These are phyloP conservation scores for Hypomesus transpacificus DNA, from an alignment of 2,113 vertebrate genomes.

Conservation along the genomic window DNA sequence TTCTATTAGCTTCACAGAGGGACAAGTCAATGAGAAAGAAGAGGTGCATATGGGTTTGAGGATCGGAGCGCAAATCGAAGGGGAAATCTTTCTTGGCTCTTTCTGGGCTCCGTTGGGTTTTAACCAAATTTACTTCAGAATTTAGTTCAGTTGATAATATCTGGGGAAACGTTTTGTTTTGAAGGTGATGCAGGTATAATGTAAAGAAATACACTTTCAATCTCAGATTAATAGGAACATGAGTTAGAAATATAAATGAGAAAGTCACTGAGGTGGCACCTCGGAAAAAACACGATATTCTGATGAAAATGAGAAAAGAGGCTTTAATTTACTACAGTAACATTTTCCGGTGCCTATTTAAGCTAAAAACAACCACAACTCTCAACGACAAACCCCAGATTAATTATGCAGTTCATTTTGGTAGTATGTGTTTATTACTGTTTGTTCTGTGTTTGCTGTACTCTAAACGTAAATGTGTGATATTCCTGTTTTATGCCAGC, in stretches of 20 bases:
- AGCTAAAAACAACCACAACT: conserved; percentile 7
- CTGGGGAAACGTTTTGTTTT: too few species aligned
- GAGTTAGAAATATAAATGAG: conserved; percentile 10
- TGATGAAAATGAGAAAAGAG: neutral
- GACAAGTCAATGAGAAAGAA: conserved; percentile 16
- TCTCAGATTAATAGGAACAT: conserved; percentile 35
- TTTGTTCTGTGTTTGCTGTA: conserved; percentile 35
- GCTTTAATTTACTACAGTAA: too few species aligned
- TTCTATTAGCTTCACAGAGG: conserved; percentile 29
- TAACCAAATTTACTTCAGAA: conserved; percentile 41
- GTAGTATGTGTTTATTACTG: conserved; percentile 31
- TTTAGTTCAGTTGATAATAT: too few species aligned
- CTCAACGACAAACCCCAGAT: conserved; percentile 24
- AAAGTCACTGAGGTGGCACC: conserved; percentile 31
- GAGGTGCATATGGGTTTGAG: neutral
- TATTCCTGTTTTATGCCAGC: conserved; percentile 39
- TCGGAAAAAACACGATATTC: neutral
- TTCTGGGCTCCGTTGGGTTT: conserved; percentile 44
- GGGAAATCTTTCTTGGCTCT: neutral
- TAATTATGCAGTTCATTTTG: conserved; percentile 48
- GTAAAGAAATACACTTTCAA: conserved; percentile 46
- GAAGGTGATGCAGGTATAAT: neutral
- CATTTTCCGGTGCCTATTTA: too few species aligned
- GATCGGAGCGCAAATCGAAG: conserved; percentile 14
- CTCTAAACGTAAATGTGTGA: conserved; percentile 19